Conservation (phyloP, 1,140 invertebrate genomes). For the Drosophila pandora region DNA sequence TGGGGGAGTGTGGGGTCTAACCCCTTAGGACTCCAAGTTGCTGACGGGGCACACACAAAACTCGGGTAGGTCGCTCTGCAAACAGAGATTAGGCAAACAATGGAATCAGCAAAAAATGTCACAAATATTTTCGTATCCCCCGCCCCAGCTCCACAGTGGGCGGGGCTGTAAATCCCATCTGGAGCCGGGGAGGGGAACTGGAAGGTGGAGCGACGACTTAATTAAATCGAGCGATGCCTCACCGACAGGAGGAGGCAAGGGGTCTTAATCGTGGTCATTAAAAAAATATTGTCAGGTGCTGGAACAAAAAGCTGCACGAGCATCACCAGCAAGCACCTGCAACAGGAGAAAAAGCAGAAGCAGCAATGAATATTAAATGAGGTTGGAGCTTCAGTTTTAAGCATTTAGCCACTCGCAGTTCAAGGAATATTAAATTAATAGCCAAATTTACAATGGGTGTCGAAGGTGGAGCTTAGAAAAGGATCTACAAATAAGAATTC, state of each 20-base stretch:
- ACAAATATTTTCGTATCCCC: constrained; percentile 8
- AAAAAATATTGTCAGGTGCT: constrained; percentile 77
- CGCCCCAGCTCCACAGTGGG: constrained; percentile 5
- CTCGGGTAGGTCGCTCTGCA: constrained; percentile 54
- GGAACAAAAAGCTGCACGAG: constrained; percentile 64
- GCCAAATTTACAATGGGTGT: constrained; percentile 13
- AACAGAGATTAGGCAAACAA: constrained; percentile 77
- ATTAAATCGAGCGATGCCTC: constrained; percentile 62
- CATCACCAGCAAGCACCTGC: constrained; percentile 58
- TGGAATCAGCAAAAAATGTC: constrained; percentile 75
- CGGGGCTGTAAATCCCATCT: constrained; percentile 3
- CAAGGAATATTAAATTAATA: constrained; percentile 55
- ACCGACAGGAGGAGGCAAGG: constrained; percentile 11
- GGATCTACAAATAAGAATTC: no score
- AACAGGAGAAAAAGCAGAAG: constrained; percentile 26
- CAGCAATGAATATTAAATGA: constrained; percentile 68
- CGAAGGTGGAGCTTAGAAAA: not conserved
- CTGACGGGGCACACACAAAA: constrained; percentile 55
- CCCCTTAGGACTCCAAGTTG: constrained; percentile 36
- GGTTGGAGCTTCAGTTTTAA: constrained; percentile 56
- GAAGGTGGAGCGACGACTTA: constrained; percentile 62
- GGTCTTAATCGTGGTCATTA: constrained; percentile 72
- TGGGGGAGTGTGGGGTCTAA: constrained; percentile 3
- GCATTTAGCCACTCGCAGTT: constrained; percentile 36
- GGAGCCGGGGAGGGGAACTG: constrained; percentile 11